Conservation (phyloP, 2,888 invertebrate species). For the Cephonodes hylas region DNA sequence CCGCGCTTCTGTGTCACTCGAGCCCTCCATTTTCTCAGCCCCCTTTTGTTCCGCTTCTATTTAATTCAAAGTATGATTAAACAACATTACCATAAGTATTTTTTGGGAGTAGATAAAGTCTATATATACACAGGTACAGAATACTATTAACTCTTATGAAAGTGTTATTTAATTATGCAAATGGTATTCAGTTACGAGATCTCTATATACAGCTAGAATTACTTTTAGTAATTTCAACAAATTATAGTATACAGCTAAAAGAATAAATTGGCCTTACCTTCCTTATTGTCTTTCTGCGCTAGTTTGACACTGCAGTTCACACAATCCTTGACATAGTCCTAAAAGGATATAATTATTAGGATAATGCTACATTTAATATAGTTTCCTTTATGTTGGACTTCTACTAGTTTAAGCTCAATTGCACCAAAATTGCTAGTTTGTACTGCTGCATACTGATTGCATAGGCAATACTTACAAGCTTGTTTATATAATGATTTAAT, state of each 20-base stretch:
- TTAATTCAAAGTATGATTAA: neutral
- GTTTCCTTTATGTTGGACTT: constrained; percentile 2
- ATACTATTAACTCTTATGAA: too few species aligned
- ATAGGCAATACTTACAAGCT: neutral
- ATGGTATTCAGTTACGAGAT: too few species aligned
- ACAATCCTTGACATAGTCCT: constrained; percentile 69
- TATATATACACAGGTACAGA: neutral
- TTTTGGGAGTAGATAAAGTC: too few species aligned
- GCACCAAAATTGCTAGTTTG: neutral
- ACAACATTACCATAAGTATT: neutral
- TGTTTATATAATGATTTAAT: neutral
- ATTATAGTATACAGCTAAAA: too few species aligned
- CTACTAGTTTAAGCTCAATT: neutral
- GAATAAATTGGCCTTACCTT: too few species aligned
- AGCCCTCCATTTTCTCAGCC: constrained; percentile 46
- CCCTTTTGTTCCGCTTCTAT: constrained; percentile 49
- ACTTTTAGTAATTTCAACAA: too few species aligned
- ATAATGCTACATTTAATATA: too few species aligned
- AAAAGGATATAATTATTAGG: too few species aligned
- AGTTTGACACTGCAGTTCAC: constrained; percentile 63
- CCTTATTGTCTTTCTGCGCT: constrained; percentile 69
- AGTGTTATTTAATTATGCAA: too few species aligned
- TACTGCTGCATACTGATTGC: neutral
- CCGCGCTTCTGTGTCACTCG: constrained; percentile 68
- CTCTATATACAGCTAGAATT: too few species aligned